A percentile compares a stretch with the other conserved stretches of the same genome.
Evolutionary conservation across 2,797 vertebrate species (phyloP).

Genomic region (Ctenopoma kingsleyae): DNA sequence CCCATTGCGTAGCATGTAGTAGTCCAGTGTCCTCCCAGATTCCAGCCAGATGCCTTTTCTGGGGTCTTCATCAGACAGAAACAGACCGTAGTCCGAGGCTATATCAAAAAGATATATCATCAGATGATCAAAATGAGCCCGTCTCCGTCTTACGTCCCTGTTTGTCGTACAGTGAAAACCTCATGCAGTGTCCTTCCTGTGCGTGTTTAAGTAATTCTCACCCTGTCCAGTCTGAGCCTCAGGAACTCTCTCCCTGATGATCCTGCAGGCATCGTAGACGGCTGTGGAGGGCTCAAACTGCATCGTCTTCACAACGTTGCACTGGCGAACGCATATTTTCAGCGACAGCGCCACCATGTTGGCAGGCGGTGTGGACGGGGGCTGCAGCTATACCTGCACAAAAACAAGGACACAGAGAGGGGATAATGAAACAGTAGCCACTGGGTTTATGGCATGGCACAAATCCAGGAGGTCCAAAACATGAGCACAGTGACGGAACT

Average conservation of each 20-base stretch:
- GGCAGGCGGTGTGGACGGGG: conserved; percentile 45
- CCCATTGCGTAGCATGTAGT: conserved; percentile 99
- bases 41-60: conserved; percentile 99
- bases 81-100: conserved; percentile 98
- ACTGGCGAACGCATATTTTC: conserved; percentile 97
- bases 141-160: no score
- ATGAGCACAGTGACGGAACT: conserved; percentile 8
- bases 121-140: no score
- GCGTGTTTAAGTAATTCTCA: no score
- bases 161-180: no score
- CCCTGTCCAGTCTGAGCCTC: conserved; percentile 97
- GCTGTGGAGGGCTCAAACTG: conserved; percentile 98
- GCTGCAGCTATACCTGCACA: conserved; percentile 71
- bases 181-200: not conserved
- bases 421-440: not conserved
- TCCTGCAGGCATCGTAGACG: conserved; percentile 94
- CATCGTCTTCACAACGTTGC: conserved; percentile 99
- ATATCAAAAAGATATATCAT: conserved; percentile 25
- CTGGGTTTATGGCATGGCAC: not conserved
- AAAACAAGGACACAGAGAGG: not conserved
- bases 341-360: conserved; percentile 96
- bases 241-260: conserved; percentile 94
- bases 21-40: conserved; percentile 96
- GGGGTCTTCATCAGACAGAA: conserved; percentile 97
- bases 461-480: not conserved